These are phyloP conservation scores for Nyctibius grandis DNA, from an alignment of 2,797 vertebrate species.

Conservation along the genomic window DNA sequence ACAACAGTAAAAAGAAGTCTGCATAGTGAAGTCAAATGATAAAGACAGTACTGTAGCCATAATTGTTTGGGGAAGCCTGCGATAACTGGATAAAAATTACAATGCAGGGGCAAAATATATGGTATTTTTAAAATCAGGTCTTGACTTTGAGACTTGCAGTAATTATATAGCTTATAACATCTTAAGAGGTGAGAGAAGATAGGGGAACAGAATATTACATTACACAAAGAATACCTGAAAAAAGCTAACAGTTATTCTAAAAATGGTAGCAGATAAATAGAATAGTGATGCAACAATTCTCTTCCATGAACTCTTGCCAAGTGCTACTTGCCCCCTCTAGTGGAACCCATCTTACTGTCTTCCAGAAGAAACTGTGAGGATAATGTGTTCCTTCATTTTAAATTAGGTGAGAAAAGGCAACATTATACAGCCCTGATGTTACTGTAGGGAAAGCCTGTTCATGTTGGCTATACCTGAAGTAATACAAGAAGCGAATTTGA, in stretches of 20 bases:
- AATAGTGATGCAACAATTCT: not conserved
- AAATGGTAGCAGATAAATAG: not conserved
- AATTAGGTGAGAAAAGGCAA: not conserved
- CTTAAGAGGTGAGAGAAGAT: not conserved
- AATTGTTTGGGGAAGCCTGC: not conserved
- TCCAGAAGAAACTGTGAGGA: not conserved
- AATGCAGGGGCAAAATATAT: not conserved
- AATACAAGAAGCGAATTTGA: not conserved
- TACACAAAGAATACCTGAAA: not conserved
- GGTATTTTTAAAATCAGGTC: not conserved
- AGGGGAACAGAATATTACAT: not conserved
- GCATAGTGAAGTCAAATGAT: not conserved
- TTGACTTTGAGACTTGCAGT: not conserved
- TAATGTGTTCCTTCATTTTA: not conserved
- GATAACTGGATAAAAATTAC: not conserved
- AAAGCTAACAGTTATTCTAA: not conserved
- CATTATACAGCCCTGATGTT: not conserved
- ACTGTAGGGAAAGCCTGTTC: not conserved
- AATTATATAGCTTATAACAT: not conserved
- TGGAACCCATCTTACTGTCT: not conserved
- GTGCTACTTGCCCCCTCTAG: not conserved
- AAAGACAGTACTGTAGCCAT: not conserved
- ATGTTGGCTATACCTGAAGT: not conserved
- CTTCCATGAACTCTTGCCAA: not conserved
- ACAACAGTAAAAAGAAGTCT: not conserved